These are phyloP conservation scores for Lordiphosa clarofinis DNA, from an alignment of 1,140 invertebrate species.

Conservation along the genomic window DNA sequence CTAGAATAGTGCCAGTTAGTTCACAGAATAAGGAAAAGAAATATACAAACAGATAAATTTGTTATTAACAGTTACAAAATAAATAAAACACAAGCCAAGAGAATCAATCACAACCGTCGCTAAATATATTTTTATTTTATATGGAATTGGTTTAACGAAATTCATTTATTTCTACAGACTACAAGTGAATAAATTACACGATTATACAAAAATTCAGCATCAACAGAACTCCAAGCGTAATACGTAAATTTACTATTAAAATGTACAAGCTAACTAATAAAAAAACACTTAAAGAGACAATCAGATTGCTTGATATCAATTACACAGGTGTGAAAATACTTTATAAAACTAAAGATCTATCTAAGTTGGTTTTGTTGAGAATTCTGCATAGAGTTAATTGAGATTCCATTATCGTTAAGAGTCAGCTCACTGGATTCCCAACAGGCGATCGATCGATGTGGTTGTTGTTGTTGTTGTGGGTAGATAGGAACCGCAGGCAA, in stretches of 20 bases:
- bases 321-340: slow-evolving; percentile 2
- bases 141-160: slow-evolving; percentile 3
- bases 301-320: too few species aligned
- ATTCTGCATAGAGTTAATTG: slow-evolving; percentile 53
- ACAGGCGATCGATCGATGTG: slow-evolving; percentile 48
- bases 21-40: too few species aligned
- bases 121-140: too few species aligned
- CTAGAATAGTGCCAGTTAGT: too few species aligned
- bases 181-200: slow-evolving; percentile 31
- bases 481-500: slow-evolving; percentile 19
- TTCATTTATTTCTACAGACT: slow-evolving; percentile 29
- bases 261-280: too few species aligned
- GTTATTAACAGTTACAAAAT: too few species aligned
- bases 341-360: slow-evolving; percentile 18
- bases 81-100: too few species aligned
- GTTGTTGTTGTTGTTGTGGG: slow-evolving; percentile 19
- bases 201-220: slow-evolving; percentile 7
- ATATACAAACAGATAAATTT: too few species aligned
- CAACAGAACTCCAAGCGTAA: too few species aligned
- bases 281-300: too few species aligned
- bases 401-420: slow-evolving; percentile 65
- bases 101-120: too few species aligned
- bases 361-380: slow-evolving; percentile 40
- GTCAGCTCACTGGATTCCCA: slow-evolving; percentile 61
- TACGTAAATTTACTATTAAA: too few species aligned